A percentile compares a stretch with the other conserved stretches of the same genome.
phyloP scores from a whole-genome alignment of 2,797 vertebrate genomes.

The Bucorvus abyssinicus region DNA sequence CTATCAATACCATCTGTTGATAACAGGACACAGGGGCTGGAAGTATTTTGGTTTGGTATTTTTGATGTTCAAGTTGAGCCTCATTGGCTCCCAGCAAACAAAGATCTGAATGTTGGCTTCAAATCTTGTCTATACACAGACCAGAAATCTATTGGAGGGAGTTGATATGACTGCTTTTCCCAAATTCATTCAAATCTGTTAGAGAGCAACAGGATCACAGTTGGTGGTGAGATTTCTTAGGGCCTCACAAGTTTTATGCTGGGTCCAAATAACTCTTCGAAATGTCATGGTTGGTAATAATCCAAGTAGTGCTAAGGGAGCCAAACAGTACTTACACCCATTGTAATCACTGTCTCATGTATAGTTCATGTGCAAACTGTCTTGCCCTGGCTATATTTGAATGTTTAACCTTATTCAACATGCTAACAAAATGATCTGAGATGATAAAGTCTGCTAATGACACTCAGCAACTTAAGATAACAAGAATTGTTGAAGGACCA shows the following conservation, averaged over 20 bases:
- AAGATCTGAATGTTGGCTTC: neutral
- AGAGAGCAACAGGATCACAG: neutral
- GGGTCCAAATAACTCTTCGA: neutral
- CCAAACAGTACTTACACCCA: neutral
- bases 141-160: neutral
- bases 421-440: neutral
- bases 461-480: neutral
- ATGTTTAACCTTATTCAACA: neutral
- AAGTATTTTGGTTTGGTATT: neutral
- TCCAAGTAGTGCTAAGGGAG: neutral
- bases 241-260: neutral
- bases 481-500: neutral
- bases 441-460: neutral
- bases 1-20: conserved; percentile 28
- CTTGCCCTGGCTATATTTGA: neutral
- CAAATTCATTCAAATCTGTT: neutral
- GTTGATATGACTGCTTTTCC: neutral
- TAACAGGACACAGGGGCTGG: neutral
- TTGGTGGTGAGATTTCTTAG: neutral
- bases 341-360: accelerated
- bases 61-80: neutral
- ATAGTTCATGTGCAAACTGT: neutral
- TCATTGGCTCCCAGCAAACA: neutral
- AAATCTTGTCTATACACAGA: neutral
- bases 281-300: neutral